These are phyloP conservation scores for Apis cerana DNA, from an alignment of 1,140 invertebrate genomes.

Conservation along the genomic window DNA sequence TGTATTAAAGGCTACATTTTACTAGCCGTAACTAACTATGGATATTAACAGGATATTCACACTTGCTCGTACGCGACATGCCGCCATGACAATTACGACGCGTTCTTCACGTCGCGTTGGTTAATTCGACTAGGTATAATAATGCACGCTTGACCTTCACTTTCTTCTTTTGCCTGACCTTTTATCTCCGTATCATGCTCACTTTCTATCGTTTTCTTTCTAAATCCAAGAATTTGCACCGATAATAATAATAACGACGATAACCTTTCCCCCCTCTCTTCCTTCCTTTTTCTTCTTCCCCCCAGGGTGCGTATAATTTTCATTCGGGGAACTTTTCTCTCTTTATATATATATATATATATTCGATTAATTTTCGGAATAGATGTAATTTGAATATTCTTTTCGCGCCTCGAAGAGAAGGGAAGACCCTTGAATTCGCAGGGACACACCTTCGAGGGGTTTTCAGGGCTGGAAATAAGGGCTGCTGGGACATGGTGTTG, in stretches of 20 bases:
- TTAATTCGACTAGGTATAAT: conserved; percentile 10
- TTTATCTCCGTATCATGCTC: neutral
- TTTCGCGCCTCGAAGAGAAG: no score
- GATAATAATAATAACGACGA: no score
- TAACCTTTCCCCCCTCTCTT: no score
- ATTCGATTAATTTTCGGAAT: no score
- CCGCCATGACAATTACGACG: neutral
- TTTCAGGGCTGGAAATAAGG: conserved; percentile 56
- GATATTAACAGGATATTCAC: conserved; percentile 19
- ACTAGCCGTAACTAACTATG: neutral
- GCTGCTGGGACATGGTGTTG: conserved; percentile 59
- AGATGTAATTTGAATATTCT: no score
- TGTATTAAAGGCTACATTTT: conserved; percentile 49
- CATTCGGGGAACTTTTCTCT: no score
- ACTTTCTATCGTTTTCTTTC: no score
- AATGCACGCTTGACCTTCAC: neutral
- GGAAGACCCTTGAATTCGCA: conserved; percentile 26
- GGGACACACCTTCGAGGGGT: conserved; percentile 62
- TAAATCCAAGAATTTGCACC: no score
- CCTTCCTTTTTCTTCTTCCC: no score
- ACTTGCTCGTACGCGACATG: neutral
- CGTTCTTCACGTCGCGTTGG: neutral
- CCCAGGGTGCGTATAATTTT: no score
- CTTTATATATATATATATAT: no score
- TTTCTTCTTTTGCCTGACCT: neutral